phyloP scores from a whole-genome alignment of 2,888 invertebrate species.

The Tipula vernalis region DNA sequence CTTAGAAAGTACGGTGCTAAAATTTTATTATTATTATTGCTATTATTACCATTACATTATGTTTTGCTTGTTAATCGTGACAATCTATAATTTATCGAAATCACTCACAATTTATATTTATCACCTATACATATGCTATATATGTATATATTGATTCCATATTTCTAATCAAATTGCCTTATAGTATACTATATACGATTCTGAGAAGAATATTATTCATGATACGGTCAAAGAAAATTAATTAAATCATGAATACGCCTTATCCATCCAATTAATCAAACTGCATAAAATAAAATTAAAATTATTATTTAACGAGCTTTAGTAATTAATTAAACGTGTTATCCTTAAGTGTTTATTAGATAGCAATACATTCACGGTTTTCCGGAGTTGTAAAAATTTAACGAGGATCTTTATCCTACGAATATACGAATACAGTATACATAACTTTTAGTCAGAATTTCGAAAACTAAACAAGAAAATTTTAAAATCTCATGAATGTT shows the following conservation, averaged over 20 bases:
- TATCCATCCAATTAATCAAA: neutral
- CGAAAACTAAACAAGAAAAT: too few relatives aligned
- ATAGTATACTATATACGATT: neutral
- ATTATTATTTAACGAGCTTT: neutral
- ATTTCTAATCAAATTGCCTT: neutral
- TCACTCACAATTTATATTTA: neutral
- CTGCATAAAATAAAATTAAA: neutral
- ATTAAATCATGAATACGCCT: neutral
- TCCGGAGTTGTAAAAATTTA: too few relatives aligned
- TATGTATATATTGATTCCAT: neutral
- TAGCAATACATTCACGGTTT: too few relatives aligned
- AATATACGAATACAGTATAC: too few relatives aligned
- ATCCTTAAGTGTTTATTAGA: too few relatives aligned
- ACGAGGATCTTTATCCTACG: too few relatives aligned
- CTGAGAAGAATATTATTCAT: neutral
- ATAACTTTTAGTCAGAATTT: too few relatives aligned
- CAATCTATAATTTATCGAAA: neutral
- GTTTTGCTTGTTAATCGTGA: neutral
- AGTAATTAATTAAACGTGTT: neutral
- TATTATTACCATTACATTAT: neutral
- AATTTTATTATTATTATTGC: neutral
- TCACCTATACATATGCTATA: neutral
- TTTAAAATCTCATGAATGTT: too few relatives aligned
- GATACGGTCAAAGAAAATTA: neutral
- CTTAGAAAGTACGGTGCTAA: neutral